These are phyloP conservation scores for Discoglossus pictus DNA, from an alignment of 2,797 vertebrate species.

Conservation along the genomic window DNA sequence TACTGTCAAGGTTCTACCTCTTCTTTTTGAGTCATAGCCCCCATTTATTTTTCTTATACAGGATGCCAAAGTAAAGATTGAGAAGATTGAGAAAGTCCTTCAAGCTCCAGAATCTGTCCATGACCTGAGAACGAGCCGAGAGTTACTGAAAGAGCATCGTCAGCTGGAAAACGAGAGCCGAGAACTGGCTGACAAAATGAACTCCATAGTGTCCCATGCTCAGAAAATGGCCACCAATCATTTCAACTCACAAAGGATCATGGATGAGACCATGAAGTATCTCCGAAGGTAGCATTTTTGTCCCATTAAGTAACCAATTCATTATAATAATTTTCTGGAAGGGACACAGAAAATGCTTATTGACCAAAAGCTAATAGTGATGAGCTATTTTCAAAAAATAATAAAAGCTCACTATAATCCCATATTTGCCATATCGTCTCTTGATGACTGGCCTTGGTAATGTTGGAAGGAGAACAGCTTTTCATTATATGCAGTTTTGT, in stretches of 20 bases:
- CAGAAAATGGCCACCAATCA: slow-evolving; percentile 76
- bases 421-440: too few species aligned
- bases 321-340: too few species aligned
- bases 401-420: too few species aligned
- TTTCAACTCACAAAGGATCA: slow-evolving; percentile 79
- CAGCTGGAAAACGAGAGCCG: slow-evolving; percentile 79
- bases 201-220: slow-evolving; percentile 76
- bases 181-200: slow-evolving; percentile 82
- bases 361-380: too few species aligned
- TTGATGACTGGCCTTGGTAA: too few species aligned
- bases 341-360: too few species aligned
- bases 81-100: slow-evolving; percentile 80
- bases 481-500: too few species aligned
- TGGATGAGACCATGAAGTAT: slow-evolving; percentile 79
- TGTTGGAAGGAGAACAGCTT: too few species aligned
- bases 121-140: slow-evolving; percentile 77
- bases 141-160: slow-evolving; percentile 78
- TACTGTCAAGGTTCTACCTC: too few species aligned
- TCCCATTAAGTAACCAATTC: neutral
- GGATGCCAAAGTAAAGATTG: slow-evolving; percentile 83
- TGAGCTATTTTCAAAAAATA: too few species aligned
- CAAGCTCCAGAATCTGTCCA: slow-evolving; percentile 73
- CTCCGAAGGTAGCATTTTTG: slow-evolving; percentile 70
- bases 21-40: neutral
- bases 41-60: slow-evolving; percentile 52